Conservation (phyloP, 2,888 invertebrate species). For the Gryllus longicercus region DNA sequence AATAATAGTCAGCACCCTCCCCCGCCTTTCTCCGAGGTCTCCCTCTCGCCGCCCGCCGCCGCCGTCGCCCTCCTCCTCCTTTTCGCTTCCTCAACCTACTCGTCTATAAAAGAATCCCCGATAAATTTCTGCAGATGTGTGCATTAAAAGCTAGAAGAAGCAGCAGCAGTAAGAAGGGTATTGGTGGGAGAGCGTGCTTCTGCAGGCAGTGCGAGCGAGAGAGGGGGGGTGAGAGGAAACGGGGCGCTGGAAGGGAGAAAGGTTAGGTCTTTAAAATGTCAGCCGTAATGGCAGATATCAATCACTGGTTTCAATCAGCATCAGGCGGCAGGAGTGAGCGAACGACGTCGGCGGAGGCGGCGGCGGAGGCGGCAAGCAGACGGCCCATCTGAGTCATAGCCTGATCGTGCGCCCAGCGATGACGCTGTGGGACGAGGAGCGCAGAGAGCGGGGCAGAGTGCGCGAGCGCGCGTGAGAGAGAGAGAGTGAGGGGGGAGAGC, state of each 20-base stretch:
- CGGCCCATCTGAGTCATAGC: neutral
- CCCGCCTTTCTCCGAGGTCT: neutral
- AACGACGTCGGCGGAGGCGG: neutral
- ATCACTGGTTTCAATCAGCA: conserved; percentile 37
- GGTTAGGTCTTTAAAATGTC: conserved; percentile 38
- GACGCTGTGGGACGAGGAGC: neutral
- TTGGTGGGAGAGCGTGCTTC: no score
- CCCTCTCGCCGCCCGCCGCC: neutral
- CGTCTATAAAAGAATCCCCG: conserved; percentile 37
- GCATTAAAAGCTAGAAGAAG: conserved; percentile 38
- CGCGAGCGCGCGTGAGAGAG: neutral
- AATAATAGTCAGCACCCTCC: conserved; percentile 37
- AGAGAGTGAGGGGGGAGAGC: neutral
- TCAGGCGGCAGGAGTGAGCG: conserved; percentile 21
- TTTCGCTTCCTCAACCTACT: conserved; percentile 23
- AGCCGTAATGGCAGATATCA: conserved; percentile 37
- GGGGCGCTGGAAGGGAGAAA: conserved; percentile 37
- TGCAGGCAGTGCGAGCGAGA: conserved; percentile 37
- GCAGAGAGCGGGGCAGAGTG: neutral
- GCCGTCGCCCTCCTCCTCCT: conserved; percentile 11
- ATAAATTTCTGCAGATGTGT: conserved; percentile 40
- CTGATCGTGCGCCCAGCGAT: neutral
- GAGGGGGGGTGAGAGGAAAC: conserved; percentile 37
- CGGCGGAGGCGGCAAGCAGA: no score
- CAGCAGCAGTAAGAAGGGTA: conserved; percentile 19